These are phyloP conservation scores for Callospermophilus lateralis DNA, from an alignment of 2,113 vertebrate genomes.

Conservation along the genomic window DNA sequence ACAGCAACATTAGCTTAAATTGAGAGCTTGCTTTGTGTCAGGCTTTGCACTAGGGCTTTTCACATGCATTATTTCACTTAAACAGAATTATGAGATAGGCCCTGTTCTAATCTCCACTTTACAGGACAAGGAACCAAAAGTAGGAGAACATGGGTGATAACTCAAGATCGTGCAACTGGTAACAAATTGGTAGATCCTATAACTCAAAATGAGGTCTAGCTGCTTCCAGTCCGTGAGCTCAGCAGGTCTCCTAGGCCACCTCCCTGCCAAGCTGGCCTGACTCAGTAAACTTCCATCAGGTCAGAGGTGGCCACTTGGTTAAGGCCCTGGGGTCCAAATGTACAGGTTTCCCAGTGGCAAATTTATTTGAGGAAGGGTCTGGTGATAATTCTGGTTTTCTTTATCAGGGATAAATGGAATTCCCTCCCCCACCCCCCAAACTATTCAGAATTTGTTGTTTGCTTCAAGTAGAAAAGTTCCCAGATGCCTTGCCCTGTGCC, in stretches of 20 bases:
- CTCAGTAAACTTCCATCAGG: neutral
- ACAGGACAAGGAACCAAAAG: neutral
- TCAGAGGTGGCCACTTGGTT: neutral
- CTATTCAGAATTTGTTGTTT: conserved; percentile 52
- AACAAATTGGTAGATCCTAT: neutral
- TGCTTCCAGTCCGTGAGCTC: neutral
- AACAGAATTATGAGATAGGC: neutral
- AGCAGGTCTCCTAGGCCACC: neutral
- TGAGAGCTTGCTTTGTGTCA: neutral
- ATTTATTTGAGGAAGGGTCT: conserved; percentile 9
- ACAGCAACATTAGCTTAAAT: neutral
- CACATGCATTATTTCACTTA: neutral
- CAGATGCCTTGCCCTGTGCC: neutral
- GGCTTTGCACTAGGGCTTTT: neutral
- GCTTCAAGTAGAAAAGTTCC: conserved; percentile 50
- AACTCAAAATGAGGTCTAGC: neutral
- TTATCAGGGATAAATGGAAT: neutral
- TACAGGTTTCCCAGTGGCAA: neutral
- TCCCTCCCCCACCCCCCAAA: neutral
- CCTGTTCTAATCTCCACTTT: neutral
- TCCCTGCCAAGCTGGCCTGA: neutral
- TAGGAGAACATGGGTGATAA: neutral
- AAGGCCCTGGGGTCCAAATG: neutral
- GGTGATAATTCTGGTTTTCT: conserved; percentile 36
- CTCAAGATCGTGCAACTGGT: neutral